A percentile compares a stretch with the other conserved stretches of the same genome.
These are phyloP conservation scores for Micromys minutus DNA, from an alignment of 2,113 vertebrate species.

Conservation along the genomic window DNA sequence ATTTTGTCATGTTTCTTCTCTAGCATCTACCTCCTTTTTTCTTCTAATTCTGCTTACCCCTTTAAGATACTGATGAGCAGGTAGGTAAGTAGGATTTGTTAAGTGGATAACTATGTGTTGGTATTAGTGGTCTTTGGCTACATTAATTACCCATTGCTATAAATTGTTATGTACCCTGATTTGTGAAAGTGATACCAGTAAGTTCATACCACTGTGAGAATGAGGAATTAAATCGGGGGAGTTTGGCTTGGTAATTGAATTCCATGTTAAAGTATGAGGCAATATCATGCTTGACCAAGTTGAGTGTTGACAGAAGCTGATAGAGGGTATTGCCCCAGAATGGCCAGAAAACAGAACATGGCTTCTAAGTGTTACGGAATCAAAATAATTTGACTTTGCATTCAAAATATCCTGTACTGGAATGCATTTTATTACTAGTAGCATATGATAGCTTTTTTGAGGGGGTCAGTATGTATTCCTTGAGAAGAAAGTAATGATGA, in stretches of 20 bases:
- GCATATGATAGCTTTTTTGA: background rate
- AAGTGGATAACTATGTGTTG: background rate
- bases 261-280: background rate
- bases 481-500: background rate
- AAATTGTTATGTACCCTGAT: background rate
- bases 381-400: background rate
- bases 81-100: background rate
- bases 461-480: background rate
- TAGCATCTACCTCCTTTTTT: background rate
- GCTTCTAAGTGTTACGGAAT: background rate
- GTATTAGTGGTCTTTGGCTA: background rate
- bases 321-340: accelerated
- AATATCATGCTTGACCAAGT: accelerated
- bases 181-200: background rate
- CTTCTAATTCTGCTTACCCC: background rate
- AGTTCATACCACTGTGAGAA: background rate
- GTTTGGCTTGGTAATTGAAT: background rate
- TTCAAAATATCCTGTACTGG: background rate
- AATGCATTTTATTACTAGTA: background rate
- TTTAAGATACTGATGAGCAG: background rate
- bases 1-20: background rate
- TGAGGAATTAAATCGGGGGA: background rate
- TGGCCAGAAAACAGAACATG: background rate
- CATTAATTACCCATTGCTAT: background rate
- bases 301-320: accelerated